These are phyloP conservation scores for Argya squamiceps DNA, from an alignment of 2,797 vertebrate species.

Conservation along the genomic window DNA sequence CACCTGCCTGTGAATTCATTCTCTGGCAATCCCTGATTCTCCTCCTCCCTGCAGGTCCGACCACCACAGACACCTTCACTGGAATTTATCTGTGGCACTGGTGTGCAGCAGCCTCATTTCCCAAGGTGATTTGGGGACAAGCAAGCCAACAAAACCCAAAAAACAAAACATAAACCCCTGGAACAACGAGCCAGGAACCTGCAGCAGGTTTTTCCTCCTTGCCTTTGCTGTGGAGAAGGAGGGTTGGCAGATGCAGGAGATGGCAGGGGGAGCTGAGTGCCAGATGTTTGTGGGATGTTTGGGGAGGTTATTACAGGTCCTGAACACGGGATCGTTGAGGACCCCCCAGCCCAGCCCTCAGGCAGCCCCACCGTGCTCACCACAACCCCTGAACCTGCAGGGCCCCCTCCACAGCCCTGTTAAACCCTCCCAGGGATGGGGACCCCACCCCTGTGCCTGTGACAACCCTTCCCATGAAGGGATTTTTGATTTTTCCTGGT, in stretches of 20 bases:
- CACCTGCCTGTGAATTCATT: not conserved
- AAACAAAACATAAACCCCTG: not conserved
- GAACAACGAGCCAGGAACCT: not conserved
- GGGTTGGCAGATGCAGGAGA: not conserved
- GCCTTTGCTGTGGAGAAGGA: not conserved
- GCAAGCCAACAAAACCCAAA: not conserved
- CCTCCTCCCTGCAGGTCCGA: not conserved
- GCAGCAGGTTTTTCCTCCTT: not conserved
- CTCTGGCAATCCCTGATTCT: not conserved
- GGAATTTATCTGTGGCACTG: not conserved
- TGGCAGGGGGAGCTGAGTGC: not conserved
- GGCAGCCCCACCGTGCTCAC: not conserved
- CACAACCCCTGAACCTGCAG: not conserved
- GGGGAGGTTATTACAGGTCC: fast-evolving
- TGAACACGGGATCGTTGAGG: fast-evolving
- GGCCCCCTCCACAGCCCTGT: not conserved
- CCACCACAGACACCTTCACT: not conserved
- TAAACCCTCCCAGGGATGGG: not conserved
- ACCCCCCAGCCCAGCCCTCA: no score
- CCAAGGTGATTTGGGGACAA: not conserved
- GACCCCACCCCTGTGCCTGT: not conserved
- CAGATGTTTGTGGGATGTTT: fast-evolving
- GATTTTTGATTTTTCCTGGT: fast-evolving
- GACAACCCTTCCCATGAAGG: not conserved
- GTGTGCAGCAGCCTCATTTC: not conserved